Evolutionary conservation across 2,888 invertebrate species (phyloP).

Genomic region (Drosophila kanekoi): DNA sequence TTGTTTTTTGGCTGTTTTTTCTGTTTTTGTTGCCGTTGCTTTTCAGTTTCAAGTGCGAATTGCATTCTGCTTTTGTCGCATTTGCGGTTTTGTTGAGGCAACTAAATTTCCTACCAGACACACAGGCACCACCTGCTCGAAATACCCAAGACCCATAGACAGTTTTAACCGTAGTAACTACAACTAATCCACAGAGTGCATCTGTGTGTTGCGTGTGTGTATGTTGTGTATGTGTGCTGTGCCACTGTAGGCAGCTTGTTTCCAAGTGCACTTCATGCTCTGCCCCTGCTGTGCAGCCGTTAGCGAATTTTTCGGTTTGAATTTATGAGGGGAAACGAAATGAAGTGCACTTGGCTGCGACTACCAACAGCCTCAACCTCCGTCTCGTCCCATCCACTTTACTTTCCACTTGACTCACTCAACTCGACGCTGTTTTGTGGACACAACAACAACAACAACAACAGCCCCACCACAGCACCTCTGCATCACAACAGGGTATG

Average conservation of each 20-base stretch:
- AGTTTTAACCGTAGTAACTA: conserved; percentile 22
- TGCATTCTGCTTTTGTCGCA: conserved; percentile 82
- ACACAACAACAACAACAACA: conserved; percentile 23
- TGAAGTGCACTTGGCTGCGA: conserved; percentile 72
- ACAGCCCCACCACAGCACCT: conserved; percentile 6
- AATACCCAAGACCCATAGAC: conserved; percentile 25
- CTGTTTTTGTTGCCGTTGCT: conserved; percentile 30
- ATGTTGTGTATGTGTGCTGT: conserved; percentile 15
- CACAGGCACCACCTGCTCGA: conserved; percentile 45
- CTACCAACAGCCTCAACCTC: conserved; percentile 3
- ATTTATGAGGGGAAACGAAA: conserved; percentile 71
- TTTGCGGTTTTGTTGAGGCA: conserved; percentile 76
- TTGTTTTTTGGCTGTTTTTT: conserved; percentile 18
- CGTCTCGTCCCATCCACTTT: conserved; percentile 42
- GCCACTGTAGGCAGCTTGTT: conserved; percentile 66
- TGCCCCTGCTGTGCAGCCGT: conserved; percentile 30
- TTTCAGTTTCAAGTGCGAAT: conserved; percentile 77
- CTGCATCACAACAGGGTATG: conserved; percentile 47
- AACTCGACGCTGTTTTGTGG: conserved; percentile 65
- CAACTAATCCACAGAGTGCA: conserved; percentile 20
- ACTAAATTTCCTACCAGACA: conserved; percentile 57
- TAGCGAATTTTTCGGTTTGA: conserved; percentile 72
- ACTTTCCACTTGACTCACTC: conserved; percentile 74
- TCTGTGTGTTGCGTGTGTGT: conserved; percentile 10
- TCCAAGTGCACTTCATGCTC: conserved; percentile 58